Percentiles rank a stretch among this genome's conserved stretches.
Conservation (phyloP, 2,113 vertebrate genomes). For the Chloebia gouldiae region DNA sequence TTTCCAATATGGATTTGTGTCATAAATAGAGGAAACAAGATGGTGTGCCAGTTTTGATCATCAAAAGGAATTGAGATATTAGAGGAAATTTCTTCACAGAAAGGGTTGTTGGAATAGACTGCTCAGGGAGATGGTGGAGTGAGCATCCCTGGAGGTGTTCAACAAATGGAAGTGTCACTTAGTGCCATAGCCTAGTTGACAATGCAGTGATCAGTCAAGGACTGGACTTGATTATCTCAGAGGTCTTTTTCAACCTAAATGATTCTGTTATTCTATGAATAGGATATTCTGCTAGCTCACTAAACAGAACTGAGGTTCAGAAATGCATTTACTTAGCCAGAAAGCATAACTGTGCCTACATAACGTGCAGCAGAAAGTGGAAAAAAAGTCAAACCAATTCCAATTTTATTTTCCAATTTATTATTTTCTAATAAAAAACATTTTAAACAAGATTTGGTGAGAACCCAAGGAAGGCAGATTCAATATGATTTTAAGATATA, state of each 20-base stretch:
- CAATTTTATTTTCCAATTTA: background rate
- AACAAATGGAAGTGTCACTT: background rate
- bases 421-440: background rate
- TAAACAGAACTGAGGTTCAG: background rate
- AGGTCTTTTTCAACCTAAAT: background rate
- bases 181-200: background rate
- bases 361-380: background rate
- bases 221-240: background rate
- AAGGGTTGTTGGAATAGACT: background rate
- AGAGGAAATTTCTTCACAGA: background rate
- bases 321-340: background rate
- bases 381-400: background rate
- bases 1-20: background rate
- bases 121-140: background rate
- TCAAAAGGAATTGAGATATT: background rate
- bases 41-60: background rate
- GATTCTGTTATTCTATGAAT: background rate
- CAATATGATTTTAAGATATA: background rate
- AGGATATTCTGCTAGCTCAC: background rate
- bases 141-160: background rate
- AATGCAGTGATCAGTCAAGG: background rate
- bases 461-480: background rate
- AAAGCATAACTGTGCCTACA: background rate
- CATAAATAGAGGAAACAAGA: background rate
- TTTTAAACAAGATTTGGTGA: background rate